These are phyloP conservation scores for Porites divaricata DNA, from an alignment of 92 coral and sea anemone species.

Conservation along the genomic window DNA sequence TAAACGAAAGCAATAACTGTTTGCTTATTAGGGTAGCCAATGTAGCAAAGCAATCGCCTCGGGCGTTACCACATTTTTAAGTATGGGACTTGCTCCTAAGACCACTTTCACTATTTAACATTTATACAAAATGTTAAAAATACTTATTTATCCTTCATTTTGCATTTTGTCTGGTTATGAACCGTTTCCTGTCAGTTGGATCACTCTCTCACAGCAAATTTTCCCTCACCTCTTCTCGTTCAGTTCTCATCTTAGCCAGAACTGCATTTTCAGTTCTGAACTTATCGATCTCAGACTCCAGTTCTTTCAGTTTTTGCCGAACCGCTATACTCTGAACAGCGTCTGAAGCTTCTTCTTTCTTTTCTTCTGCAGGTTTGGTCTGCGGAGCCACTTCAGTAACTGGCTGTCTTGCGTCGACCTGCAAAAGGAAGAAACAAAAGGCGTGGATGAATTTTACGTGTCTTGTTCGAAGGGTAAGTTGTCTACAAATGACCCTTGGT, in stretches of 20 bases:
- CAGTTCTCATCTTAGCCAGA: slow-evolving; percentile 76
- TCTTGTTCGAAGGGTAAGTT: not conserved
- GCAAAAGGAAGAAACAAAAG: not conserved
- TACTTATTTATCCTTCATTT: no score
- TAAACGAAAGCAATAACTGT: no score
- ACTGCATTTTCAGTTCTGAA: slow-evolving; percentile 91
- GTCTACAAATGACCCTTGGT: not conserved
- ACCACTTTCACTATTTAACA: no score
- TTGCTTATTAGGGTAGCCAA: no score
- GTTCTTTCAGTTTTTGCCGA: slow-evolving; percentile 91
- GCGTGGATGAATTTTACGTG: not conserved
- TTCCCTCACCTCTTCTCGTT: slow-evolving; percentile 85
- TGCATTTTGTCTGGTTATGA: no score
- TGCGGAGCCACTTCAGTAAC: not conserved
- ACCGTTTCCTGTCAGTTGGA: no score
- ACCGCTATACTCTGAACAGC: slow-evolving; percentile 80
- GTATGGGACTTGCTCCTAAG: no score
- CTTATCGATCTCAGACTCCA: slow-evolving; percentile 90
- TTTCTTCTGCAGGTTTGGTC: slow-evolving; percentile 4
- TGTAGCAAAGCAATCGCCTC: no score
- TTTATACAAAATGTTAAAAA: no score
- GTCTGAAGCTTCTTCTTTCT: slow-evolving; percentile 14
- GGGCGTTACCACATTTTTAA: no score
- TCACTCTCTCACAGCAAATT: not conserved
- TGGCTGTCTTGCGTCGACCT: not conserved